These are phyloP conservation scores for Tridacna gigas DNA, from an alignment of 2,888 invertebrate genomes.

Conservation along the genomic window DNA sequence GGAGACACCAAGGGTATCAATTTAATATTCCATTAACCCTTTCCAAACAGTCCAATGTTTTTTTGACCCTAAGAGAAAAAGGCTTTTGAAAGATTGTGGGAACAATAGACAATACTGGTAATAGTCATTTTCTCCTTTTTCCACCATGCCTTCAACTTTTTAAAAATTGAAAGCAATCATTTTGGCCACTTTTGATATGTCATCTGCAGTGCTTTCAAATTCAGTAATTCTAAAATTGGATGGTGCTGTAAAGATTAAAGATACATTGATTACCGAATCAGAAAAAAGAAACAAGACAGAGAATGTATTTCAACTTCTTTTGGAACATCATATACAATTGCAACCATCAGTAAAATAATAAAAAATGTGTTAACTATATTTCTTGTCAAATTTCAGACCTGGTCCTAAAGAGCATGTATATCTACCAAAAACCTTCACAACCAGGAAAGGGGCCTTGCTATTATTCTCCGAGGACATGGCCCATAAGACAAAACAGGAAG, in stretches of 20 bases:
- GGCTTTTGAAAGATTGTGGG: not conserved
- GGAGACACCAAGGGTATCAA: too few relatives aligned
- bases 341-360: too few relatives aligned
- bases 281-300: too few relatives aligned
- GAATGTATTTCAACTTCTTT: too few relatives aligned
- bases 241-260: not conserved
- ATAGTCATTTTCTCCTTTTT: not conserved
- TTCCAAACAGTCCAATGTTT: not conserved
- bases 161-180: not conserved
- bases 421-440: slow-evolving; percentile 84
- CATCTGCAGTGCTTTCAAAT: not conserved
- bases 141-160: not conserved
- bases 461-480: slow-evolving; percentile 84
- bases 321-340: too few relatives aligned
- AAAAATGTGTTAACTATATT: too few relatives aligned
- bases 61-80: not conserved
- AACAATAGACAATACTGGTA: not conserved
- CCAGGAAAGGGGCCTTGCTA: slow-evolving; percentile 83
- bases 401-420: slow-evolving; percentile 67
- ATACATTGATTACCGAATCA: not conserved
- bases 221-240: not conserved
- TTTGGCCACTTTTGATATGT: not conserved
- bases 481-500: slow-evolving; percentile 58
- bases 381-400: slow-evolving; percentile 34
- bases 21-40: not conserved